A percentile compares a stretch with the other conserved stretches of the same genome.
These are phyloP conservation scores for Lumbricus terrestris DNA, from an alignment of 2,888 invertebrate species.

Conservation along the genomic window DNA sequence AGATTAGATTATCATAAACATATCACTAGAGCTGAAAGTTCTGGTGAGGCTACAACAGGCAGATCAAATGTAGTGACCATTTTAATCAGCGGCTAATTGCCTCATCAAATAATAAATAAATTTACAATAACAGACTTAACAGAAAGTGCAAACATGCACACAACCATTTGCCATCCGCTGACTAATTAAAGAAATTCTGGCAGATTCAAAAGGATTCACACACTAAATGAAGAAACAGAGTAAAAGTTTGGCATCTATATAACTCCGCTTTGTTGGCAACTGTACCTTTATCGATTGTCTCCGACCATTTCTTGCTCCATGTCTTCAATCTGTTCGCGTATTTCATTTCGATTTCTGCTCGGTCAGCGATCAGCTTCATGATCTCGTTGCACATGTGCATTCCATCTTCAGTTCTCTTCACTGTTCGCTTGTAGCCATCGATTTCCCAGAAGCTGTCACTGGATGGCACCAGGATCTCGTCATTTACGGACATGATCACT, in stretches of 20 bases:
- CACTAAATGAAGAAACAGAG: background rate
- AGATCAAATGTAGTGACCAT: no score
- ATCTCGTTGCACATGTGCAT: constrained; percentile 88
- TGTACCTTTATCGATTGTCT: constrained; percentile 87
- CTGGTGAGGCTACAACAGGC: no score
- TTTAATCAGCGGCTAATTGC: no score
- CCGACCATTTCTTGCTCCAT: constrained; percentile 98
- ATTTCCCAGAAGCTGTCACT: constrained; percentile 97
- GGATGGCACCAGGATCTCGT: constrained; percentile 37
- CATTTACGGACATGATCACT: constrained; percentile 43
- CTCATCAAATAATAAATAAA: no score
- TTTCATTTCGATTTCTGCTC: constrained; percentile 93
- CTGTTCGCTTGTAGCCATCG: constrained; percentile 92
- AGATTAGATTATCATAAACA: no score
- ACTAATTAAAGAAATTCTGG: no score
- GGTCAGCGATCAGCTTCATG: constrained; percentile 82
- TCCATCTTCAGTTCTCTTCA: constrained; percentile 92
- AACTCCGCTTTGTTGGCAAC: background rate
- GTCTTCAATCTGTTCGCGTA: constrained; percentile 90
- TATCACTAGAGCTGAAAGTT: no score
- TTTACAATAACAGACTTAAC: no score
- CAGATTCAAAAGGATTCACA: background rate
- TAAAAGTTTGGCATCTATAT: background rate
- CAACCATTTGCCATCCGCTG: no score
- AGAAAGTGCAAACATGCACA: no score